A percentile compares a stretch with the other conserved stretches of the same genome.
Conservation (phyloP, 1,140 invertebrate species). For the Drosophila setifemur region DNA sequence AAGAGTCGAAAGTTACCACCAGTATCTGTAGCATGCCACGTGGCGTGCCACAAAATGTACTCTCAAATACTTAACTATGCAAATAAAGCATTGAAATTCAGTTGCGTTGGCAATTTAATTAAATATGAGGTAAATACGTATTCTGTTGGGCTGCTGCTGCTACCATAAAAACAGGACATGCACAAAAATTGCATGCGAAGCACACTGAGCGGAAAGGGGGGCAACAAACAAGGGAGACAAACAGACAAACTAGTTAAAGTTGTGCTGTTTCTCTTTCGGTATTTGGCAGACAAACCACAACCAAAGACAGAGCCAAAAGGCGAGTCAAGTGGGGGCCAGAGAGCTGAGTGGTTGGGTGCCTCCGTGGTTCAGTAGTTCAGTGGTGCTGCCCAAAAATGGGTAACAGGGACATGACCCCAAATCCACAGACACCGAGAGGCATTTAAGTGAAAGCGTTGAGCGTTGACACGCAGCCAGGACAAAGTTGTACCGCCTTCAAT, state of each 20-base stretch:
- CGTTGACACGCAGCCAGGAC: slow-evolving; percentile 66
- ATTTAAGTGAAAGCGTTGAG: slow-evolving; percentile 71
- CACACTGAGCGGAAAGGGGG: not conserved
- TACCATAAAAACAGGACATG: slow-evolving; percentile 57
- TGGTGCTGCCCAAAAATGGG: slow-evolving; percentile 23
- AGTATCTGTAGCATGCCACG: not conserved
- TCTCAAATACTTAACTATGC: slow-evolving; percentile 55
- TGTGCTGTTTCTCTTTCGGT: slow-evolving; percentile 13
- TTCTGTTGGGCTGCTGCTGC: slow-evolving; percentile 34
- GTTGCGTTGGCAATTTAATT: slow-evolving; percentile 71
- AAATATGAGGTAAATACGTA: slow-evolving; percentile 75
- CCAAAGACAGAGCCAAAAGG: slow-evolving; percentile 24
- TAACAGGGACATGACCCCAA: slow-evolving; percentile 69
- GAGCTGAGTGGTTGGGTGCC: not conserved
- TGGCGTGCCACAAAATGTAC: slow-evolving; percentile 10
- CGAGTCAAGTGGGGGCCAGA: slow-evolving; percentile 31
- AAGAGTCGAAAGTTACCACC: not conserved
- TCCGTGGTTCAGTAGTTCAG: not conserved
- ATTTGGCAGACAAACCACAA: slow-evolving; percentile 47
- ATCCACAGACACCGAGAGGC: slow-evolving; percentile 67
- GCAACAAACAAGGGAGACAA: slow-evolving; percentile 50
- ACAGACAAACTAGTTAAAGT: slow-evolving; percentile 73
- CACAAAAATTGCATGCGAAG: slow-evolving; percentile 70
- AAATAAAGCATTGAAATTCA: slow-evolving; percentile 69
- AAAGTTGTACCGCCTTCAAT: slow-evolving; percentile 37